These are phyloP conservation scores for Phalacrocorax pelagicus DNA, from an alignment of 2,113 vertebrate species.

Conservation along the genomic window DNA sequence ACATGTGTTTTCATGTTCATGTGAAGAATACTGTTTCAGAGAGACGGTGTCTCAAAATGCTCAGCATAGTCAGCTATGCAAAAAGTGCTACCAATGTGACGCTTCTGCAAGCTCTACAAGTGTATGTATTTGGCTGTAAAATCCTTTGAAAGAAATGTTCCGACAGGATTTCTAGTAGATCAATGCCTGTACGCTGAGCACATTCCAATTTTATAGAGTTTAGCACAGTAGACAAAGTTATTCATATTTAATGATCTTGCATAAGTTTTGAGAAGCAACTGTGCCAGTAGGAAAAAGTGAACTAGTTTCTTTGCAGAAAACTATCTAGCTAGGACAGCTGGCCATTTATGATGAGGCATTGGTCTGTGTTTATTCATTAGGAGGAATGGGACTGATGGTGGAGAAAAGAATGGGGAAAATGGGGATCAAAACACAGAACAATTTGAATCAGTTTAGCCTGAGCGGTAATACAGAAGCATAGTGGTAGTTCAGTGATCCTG, in stretches of 20 bases:
- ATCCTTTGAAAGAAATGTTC: background rate
- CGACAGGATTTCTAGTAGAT: background rate
- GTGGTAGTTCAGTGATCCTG: background rate
- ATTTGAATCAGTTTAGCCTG: background rate
- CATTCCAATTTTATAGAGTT: background rate
- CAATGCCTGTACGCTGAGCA: background rate
- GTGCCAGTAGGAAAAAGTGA: background rate
- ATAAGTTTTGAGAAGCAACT: background rate
- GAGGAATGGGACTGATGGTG: background rate
- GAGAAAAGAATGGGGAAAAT: background rate
- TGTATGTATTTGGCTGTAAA: background rate
- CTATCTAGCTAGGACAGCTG: background rate
- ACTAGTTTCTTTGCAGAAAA: background rate
- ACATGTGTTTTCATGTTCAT: rapidly evolving
- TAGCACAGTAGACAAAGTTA: background rate
- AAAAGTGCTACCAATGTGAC: background rate
- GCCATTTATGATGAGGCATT: background rate
- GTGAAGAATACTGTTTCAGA: background rate
- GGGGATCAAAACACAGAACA: background rate
- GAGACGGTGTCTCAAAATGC: background rate
- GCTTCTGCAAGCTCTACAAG: background rate
- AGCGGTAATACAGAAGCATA: background rate
- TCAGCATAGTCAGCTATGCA: background rate
- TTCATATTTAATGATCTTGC: background rate
- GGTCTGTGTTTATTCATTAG: background rate